phyloP scores from a whole-genome alignment of 2,113 vertebrate genomes.

The Pimephales promelas region DNA sequence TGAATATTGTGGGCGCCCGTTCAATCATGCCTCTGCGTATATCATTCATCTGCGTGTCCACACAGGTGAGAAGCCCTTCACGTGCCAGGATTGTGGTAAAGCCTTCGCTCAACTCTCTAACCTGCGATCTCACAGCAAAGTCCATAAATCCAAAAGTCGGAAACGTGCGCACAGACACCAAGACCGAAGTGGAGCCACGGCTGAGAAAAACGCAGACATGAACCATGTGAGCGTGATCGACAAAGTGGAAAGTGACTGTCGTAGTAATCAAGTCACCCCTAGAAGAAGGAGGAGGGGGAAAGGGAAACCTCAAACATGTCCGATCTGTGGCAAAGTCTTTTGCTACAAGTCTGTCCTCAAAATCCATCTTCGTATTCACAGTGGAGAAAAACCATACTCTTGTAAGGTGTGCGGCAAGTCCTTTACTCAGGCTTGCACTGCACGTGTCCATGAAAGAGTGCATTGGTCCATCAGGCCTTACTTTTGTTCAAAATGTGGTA shows the following conservation, averaged over 20 bases:
- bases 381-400: slow-evolving; percentile 76
- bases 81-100: slow-evolving; percentile 72
- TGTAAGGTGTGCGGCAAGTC: slow-evolving; percentile 78
- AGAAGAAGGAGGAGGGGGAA: neutral
- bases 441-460: slow-evolving; percentile 73
- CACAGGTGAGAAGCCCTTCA: slow-evolving; percentile 76
- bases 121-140: slow-evolving; percentile 73
- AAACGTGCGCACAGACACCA: slow-evolving; percentile 3
- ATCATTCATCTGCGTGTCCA: slow-evolving; percentile 76
- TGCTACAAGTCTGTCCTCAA: slow-evolving; percentile 72
- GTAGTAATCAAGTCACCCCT: slow-evolving; percentile 6
- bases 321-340: slow-evolving; percentile 74
- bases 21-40: slow-evolving; percentile 74
- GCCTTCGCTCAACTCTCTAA: slow-evolving; percentile 76
- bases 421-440: slow-evolving; percentile 73
- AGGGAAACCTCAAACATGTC: slow-evolving; percentile 57
- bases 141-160: slow-evolving; percentile 56
- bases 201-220: neutral
- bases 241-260: slow-evolving; percentile 3
- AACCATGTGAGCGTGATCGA: neutral
- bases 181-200: neutral
- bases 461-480: slow-evolving; percentile 79
- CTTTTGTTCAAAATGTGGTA: slow-evolving; percentile 73
- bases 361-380: slow-evolving; percentile 76
- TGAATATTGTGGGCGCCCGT: slow-evolving; percentile 66